Evolutionary conservation across 2,797 vertebrate species (phyloP).

Genomic region (Eulemur coronatus): DNA sequence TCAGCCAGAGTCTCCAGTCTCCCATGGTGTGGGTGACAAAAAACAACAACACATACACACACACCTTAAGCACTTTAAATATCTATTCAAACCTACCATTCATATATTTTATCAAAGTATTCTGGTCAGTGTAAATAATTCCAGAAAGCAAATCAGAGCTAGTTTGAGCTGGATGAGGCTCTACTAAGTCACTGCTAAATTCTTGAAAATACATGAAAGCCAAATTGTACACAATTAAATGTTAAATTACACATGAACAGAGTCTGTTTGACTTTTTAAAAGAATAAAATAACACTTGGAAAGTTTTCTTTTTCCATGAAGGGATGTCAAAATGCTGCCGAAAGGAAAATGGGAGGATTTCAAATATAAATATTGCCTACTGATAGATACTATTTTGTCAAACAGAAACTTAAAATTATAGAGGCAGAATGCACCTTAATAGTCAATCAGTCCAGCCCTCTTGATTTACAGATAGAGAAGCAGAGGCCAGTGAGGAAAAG

Average conservation of each 20-base stretch:
- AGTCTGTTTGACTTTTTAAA: neutral
- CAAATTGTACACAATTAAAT: neutral
- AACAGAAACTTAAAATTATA: neutral
- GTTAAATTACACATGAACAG: neutral
- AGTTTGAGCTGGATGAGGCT: neutral
- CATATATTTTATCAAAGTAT: neutral
- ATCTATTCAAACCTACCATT: neutral
- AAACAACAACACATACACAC: too few species aligned
- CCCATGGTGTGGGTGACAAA: neutral
- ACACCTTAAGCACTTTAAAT: neutral
- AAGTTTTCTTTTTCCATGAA: neutral
- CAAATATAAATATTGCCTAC: neutral
- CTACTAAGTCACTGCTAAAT: neutral
- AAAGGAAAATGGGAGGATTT: neutral
- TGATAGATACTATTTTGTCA: neutral
- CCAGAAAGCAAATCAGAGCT: conserved; percentile 8
- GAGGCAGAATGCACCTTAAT: neutral
- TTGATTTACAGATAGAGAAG: neutral
- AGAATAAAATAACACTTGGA: neutral
- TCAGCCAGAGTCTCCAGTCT: neutral
- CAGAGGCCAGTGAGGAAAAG: neutral
- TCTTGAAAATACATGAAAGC: neutral
- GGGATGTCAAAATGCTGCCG: neutral
- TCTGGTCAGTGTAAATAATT: neutral
- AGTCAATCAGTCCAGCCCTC: neutral